Percentiles rank a stretch among this genome's conserved stretches.
Conservation (phyloP, 2,797 vertebrate genomes). For the Australoheros facetus region DNA sequence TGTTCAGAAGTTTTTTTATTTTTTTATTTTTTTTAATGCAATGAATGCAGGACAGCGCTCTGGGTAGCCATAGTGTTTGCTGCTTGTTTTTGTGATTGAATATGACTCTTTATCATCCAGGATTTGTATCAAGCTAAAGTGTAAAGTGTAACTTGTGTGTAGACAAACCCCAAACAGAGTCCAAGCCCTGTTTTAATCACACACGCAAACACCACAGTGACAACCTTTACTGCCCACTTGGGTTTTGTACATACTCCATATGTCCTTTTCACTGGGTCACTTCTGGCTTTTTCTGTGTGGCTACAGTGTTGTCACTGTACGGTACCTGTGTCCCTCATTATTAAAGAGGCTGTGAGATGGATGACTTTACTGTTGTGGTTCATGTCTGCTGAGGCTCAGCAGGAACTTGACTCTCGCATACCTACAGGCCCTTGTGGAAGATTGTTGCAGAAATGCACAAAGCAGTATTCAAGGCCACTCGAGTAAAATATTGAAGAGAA, state of each 20-base stretch:
- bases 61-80: not conserved
- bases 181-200: constrained; percentile 18
- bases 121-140: not conserved
- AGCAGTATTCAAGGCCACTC: constrained; percentile 51
- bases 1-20: not conserved
- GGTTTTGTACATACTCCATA: not conserved
- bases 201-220: constrained; percentile 12
- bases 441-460: constrained; percentile 36
- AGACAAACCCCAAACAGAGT: constrained; percentile 24
- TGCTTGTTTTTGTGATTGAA: not conserved
- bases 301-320: constrained; percentile 15
- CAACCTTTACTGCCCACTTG: not conserved
- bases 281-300: constrained; percentile 9
- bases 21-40: not conserved
- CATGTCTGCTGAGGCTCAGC: constrained; percentile 55
- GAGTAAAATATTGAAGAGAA: constrained; percentile 56
- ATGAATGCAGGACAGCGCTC: not conserved
- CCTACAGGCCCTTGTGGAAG: constrained; percentile 28
- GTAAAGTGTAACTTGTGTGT: not conserved
- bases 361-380: constrained; percentile 43
- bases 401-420: constrained; percentile 55
- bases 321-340: constrained; percentile 56
- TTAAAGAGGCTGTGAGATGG: constrained; percentile 52
- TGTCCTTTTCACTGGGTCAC: constrained; percentile 8
- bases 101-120: not conserved